These are phyloP conservation scores for Acropora tenuis DNA, from an alignment of 64 coral and sea anemone genomes.

Conservation along the genomic window DNA sequence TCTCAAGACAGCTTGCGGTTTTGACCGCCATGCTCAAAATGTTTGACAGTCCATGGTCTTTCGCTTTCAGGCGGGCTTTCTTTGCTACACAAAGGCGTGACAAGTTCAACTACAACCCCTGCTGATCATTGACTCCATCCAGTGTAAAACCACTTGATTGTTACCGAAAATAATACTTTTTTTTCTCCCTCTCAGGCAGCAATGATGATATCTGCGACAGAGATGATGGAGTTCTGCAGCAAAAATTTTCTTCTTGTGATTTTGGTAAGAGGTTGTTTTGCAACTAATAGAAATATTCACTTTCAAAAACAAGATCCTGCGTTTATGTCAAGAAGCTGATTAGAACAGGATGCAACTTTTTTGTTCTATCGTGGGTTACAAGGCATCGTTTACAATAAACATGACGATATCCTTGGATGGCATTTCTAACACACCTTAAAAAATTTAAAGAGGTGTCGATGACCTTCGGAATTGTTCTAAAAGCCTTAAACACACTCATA, in stretches of 20 bases:
- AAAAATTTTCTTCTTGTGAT: neutral
- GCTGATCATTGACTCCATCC: too few relatives aligned
- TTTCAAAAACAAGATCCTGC: neutral
- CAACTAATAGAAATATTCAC: neutral
- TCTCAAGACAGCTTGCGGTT: too few relatives aligned
- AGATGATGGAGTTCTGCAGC: neutral
- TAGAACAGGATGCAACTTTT: too few relatives aligned
- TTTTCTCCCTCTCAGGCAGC: neutral
- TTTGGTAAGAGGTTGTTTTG: constrained; percentile 18
- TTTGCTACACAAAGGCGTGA: too few relatives aligned
- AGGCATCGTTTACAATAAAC: too few relatives aligned
- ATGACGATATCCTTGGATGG: too few relatives aligned
- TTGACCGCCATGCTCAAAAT: too few relatives aligned
- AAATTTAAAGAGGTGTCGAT: constrained; percentile 19
- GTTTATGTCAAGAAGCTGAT: neutral
- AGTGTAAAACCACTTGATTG: neutral
- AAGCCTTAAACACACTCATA: neutral
- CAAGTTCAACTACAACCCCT: neutral
- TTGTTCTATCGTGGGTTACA: too few relatives aligned
- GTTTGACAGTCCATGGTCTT: too few relatives aligned
- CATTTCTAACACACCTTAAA: constrained; percentile 11
- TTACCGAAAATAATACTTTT: neutral
- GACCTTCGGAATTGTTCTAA: neutral
- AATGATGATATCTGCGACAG: neutral
- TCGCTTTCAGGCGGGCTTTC: too few relatives aligned